phyloP scores from a whole-genome alignment of 1,140 invertebrate genomes.

The Procambarus clarkii region DNA sequence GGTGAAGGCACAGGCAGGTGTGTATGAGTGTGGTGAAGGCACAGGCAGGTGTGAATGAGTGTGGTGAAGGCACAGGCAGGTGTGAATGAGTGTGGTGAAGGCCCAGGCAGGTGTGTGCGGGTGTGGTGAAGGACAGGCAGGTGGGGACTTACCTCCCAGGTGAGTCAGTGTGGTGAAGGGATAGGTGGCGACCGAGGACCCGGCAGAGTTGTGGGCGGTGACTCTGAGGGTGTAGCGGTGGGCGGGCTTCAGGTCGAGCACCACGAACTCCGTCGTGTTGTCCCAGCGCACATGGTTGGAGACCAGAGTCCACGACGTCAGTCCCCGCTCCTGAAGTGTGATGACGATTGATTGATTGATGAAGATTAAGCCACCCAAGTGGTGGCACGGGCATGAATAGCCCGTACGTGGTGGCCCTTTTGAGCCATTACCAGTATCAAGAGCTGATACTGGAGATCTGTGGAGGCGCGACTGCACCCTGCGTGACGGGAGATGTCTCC shows the following conservation, averaged over 20 bases:
- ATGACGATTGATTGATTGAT: no score
- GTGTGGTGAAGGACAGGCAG: not conserved
- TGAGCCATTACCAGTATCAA: no score
- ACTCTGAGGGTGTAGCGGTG: slow-evolving; percentile 77
- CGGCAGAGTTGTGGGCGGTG: slow-evolving; percentile 77
- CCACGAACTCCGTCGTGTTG: slow-evolving; percentile 72
- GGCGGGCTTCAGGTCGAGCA: slow-evolving; percentile 75
- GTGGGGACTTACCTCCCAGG: slow-evolving; percentile 34
- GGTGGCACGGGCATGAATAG: no score
- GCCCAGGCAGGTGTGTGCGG: not conserved
- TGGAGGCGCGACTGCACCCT: no score
- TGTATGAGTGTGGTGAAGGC: slow-evolving; percentile 76
- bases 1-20: not conserved
- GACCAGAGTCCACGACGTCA: slow-evolving; percentile 64
- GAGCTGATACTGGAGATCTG: no score
- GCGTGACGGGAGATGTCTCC: no score
- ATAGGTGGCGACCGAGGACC: slow-evolving; percentile 76
- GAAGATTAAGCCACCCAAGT: no score
- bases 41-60: no score
- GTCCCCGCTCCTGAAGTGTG: slow-evolving; percentile 2
- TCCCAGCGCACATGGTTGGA: slow-evolving; percentile 72
- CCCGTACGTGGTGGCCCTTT: no score
- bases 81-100: not conserved
- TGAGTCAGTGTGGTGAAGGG: slow-evolving; percentile 75
- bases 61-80: no score